phyloP scores from a whole-genome alignment of 2,113 vertebrate genomes.

The Psophia crepitans region DNA sequence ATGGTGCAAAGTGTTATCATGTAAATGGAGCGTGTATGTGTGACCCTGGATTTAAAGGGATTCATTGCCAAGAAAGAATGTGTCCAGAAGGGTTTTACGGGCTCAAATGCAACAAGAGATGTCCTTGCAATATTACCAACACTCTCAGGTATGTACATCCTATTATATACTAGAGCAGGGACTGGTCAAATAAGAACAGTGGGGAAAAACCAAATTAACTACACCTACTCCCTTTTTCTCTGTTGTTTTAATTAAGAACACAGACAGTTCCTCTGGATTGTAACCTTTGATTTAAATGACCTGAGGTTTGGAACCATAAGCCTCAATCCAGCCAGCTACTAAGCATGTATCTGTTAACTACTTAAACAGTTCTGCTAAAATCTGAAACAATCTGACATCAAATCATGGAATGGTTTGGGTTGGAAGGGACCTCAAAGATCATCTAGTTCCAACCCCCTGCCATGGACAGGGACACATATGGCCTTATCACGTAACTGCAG shows the following conservation, averaged over 20 bases:
- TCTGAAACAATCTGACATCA: not conserved
- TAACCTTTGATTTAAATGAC: not conserved
- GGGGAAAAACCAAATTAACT: not conserved
- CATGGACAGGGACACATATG: too few relatives aligned
- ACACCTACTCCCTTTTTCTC: not conserved
- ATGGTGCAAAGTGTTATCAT: conserved; percentile 92
- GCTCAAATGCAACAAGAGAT: conserved; percentile 89
- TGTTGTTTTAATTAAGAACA: not conserved
- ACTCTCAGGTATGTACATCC: conserved; percentile 81
- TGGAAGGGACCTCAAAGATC: too few relatives aligned
- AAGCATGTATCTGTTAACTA: not conserved
- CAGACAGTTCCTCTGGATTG: not conserved
- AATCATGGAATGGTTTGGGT: too few relatives aligned
- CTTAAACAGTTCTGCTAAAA: not conserved
- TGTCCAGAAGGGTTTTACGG: conserved; percentile 91
- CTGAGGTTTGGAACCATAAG: not conserved
- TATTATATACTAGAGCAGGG: too few relatives aligned
- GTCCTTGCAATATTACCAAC: conserved; percentile 88
- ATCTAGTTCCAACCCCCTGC: too few relatives aligned
- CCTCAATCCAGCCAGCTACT: not conserved
- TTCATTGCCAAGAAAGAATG: conserved; percentile 91
- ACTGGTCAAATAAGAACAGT: not conserved
- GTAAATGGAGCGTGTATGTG: conserved; percentile 90
- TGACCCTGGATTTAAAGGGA: conserved; percentile 91
- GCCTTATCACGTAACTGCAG: not conserved